phyloP scores from a whole-genome alignment of 1,140 invertebrate genomes.

The Pissodes strobi region DNA sequence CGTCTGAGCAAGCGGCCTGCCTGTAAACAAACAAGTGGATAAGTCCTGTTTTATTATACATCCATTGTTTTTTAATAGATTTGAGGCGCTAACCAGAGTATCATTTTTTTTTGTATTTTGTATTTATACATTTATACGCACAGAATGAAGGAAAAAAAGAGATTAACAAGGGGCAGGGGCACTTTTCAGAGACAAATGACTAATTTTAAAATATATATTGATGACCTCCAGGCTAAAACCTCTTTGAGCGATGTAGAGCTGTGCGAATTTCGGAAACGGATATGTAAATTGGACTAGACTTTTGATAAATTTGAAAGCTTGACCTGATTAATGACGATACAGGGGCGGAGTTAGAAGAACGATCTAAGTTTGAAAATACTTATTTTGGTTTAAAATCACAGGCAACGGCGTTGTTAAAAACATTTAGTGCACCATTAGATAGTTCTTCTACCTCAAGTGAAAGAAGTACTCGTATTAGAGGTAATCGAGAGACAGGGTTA shows the following conservation, averaged over 20 bases:
- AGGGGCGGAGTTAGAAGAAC: neutral
- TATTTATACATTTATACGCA: neutral
- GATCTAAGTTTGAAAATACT: neutral
- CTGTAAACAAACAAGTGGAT: conserved; percentile 5
- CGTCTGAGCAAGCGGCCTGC: too few relatives aligned
- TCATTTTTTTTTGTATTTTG: neutral
- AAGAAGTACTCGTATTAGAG: neutral
- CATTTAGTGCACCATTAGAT: neutral
- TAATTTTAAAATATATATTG: conserved; percentile 1
- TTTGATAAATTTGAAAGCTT: conserved; percentile 1
- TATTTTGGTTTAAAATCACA: conserved; percentile 2
- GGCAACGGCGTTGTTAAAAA: neutral
- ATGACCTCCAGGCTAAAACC: neutral
- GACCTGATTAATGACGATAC: neutral
- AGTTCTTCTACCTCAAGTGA: neutral
- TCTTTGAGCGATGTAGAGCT: conserved; percentile 2
- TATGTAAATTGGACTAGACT: neutral
- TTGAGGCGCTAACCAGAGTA: neutral
- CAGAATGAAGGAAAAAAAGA: neutral
- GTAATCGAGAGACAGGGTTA: neutral
- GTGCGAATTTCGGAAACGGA: neutral
- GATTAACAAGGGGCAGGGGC: neutral
- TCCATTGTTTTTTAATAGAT: conserved; percentile 1
- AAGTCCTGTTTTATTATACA: conserved; percentile 4
- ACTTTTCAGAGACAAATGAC: neutral